phyloP scores from a whole-genome alignment of 2,797 vertebrate genomes.

The Premnoplex brunnescens region DNA sequence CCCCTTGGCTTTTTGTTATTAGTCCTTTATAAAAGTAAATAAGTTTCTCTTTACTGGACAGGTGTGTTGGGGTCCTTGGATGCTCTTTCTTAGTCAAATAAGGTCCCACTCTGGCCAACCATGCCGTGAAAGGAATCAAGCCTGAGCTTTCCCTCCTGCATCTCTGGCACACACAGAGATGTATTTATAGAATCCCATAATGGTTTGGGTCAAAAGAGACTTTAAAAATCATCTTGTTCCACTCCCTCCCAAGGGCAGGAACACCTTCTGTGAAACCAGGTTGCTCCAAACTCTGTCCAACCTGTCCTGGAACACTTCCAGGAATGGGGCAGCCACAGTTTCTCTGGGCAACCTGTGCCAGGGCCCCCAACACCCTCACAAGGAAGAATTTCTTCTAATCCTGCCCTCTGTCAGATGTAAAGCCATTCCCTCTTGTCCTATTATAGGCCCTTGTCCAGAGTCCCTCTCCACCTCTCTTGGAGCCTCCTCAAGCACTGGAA shows the following conservation, averaged over 20 bases:
- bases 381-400: fast-evolving
- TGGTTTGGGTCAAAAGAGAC: neutral
- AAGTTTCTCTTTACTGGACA: neutral
- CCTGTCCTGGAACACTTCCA: neutral
- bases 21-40: neutral
- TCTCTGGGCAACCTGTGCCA: neutral
- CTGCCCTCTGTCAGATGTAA: neutral
- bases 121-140: neutral
- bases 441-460: fast-evolving
- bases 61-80: fast-evolving
- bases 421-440: neutral
- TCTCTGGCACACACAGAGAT: neutral
- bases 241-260: neutral
- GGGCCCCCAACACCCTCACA: fast-evolving
- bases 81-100: neutral
- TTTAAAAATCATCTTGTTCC: neutral
- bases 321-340: neutral
- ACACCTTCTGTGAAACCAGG: neutral
- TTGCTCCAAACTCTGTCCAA: fast-evolving
- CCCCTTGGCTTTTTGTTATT: neutral
- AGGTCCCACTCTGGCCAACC: neutral
- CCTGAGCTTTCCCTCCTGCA: neutral
- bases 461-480: neutral
- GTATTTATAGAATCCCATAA: neutral
- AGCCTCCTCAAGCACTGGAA: neutral